Conservation (phyloP, 1,140 invertebrate species). For the Drosophila sproati region DNA sequence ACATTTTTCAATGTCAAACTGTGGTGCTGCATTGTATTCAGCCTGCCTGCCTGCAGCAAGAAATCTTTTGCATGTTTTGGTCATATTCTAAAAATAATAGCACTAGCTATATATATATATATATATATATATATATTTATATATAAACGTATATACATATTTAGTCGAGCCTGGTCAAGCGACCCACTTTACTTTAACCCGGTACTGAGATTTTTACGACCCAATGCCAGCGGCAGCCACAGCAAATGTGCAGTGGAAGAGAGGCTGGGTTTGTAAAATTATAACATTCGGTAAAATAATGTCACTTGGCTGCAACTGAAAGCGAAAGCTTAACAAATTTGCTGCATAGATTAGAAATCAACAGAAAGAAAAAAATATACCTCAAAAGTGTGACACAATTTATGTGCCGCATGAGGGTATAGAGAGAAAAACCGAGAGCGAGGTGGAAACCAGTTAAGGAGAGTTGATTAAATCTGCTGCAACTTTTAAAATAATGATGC, state of each 20-base stretch:
- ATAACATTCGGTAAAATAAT: conserved; percentile 72
- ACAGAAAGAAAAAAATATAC: conserved; percentile 20
- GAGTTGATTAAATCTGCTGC: conserved; percentile 29
- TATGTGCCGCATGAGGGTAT: conserved; percentile 26
- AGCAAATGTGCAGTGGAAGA: conserved; percentile 8
- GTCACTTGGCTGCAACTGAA: conserved; percentile 66
- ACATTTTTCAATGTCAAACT: conserved; percentile 83
- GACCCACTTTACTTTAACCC: conserved; percentile 70
- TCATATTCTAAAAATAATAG: conserved; percentile 84
- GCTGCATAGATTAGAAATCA: conserved; percentile 65
- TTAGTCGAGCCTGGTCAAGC: conserved; percentile 58
- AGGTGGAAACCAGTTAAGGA: background rate
- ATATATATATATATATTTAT: background rate
- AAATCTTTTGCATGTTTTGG: conserved; percentile 84
- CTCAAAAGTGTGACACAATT: conserved; percentile 31
- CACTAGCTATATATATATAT: conserved; percentile 3
- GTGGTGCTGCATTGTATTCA: conserved; percentile 59
- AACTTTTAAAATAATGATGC: conserved; percentile 64
- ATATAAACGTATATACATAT: background rate
- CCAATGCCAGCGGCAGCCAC: conserved; percentile 48
- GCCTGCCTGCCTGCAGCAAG: conserved; percentile 55
- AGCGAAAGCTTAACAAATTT: conserved; percentile 77
- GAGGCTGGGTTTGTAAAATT: conserved; percentile 53
- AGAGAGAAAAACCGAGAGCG: background rate
- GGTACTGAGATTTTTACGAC: conserved; percentile 71